A percentile compares a stretch with the other conserved stretches of the same genome.
Conservation (phyloP, 1,140 invertebrate species). For the Drosophila azteca region DNA sequence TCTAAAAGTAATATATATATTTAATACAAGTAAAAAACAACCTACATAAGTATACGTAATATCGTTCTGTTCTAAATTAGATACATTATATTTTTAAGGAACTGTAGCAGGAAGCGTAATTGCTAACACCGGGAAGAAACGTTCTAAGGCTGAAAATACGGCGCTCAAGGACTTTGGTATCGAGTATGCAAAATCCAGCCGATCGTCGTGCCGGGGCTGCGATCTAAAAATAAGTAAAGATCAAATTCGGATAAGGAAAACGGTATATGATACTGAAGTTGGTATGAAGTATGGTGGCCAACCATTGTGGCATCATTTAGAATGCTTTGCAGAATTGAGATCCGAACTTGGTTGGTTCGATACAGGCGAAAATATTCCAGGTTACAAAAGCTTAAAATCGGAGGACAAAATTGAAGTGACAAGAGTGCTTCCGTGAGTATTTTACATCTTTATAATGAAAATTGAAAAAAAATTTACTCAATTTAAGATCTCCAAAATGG, state of each 20-base stretch:
- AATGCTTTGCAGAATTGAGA: conserved; percentile 90
- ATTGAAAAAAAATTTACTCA: neutral
- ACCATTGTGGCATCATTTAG: conserved; percentile 95
- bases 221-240: conserved; percentile 94
- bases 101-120: conserved; percentile 15
- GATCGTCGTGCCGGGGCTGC: conserved; percentile 93
- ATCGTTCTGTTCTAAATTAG: no score
- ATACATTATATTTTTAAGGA: conserved; percentile 19
- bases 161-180: conserved; percentile 89
- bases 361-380: conserved; percentile 88
- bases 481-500: neutral
- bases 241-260: conserved; percentile 92
- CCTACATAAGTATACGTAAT: no score
- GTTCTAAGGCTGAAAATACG: conserved; percentile 70
- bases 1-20: neutral
- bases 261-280: conserved; percentile 92
- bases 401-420: conserved; percentile 90
- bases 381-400: conserved; percentile 88
- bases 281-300: conserved; percentile 91
- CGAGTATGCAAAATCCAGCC: conserved; percentile 95
- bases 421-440: conserved; percentile 79
- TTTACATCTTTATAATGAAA: neutral
- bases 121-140: conserved; percentile 81
- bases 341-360: conserved; percentile 90
- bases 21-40: no score